Percentiles rank a stretch among this genome's conserved stretches.
Evolutionary conservation across 2,888 invertebrate species (phyloP).

Genomic region (Phrixothrix hirtus): DNA sequence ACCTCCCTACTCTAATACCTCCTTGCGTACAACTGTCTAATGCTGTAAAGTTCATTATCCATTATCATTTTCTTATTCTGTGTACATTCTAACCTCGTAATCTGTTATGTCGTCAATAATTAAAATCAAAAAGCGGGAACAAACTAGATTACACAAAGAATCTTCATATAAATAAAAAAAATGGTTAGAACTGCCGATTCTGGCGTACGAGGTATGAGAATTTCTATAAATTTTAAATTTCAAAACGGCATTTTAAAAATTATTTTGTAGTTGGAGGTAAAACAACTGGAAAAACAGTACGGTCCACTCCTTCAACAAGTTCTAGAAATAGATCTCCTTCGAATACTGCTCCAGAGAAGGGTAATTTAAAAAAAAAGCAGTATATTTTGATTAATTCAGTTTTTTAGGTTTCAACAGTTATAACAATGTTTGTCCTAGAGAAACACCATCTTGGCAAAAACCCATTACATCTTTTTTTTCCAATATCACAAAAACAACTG

Average conservation of each 20-base stretch:
- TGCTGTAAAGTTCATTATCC: too few species aligned
- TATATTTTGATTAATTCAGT: neutral
- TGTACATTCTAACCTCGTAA: too few species aligned
- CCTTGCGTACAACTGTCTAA: too few species aligned
- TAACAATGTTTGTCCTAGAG: conserved; percentile 60
- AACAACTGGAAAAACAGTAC: conserved; percentile 31
- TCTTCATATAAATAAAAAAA: neutral
- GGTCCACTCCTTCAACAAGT: neutral
- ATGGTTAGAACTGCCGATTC: conserved; percentile 29
- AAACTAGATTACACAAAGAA: neutral
- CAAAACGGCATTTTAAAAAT: neutral
- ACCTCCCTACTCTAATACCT: too few species aligned
- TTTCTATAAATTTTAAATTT: neutral
- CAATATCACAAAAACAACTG: neutral
- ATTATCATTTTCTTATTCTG: too few species aligned
- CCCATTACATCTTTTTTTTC: conserved; percentile 61
- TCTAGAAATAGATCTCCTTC: conserved; percentile 8
- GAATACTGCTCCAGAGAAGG: conserved; percentile 6
- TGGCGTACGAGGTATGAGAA: conserved; percentile 21
- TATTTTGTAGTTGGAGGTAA: conserved; percentile 37
- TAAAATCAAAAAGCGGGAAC: neutral
- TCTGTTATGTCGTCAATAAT: too few species aligned
- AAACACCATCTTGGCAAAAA: conserved; percentile 63
- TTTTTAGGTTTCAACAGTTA: conserved; percentile 49
- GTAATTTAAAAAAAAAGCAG: neutral